phyloP scores from a whole-genome alignment of 1,140 invertebrate species.

The Bombus consobrinus region DNA sequence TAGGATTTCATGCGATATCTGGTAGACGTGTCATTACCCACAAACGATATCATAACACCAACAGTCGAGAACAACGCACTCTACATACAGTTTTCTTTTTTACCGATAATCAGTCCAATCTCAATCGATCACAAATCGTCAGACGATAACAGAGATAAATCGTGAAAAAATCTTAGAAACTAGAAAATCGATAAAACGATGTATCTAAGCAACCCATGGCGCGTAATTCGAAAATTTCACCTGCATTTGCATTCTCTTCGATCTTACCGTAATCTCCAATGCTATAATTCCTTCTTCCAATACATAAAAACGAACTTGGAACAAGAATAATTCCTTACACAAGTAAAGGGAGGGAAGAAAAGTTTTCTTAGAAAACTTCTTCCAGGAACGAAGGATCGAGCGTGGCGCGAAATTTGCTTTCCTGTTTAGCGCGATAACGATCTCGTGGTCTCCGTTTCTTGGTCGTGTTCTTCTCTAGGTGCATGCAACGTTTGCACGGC shows the following conservation, averaged over 20 bases:
- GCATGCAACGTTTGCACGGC: conserved; percentile 6
- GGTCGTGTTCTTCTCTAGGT: not conserved
- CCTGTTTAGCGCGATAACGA: conserved; percentile 58
- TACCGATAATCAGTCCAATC: conserved; percentile 12
- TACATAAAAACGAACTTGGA: not conserved
- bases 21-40: not conserved
- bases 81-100: conserved; percentile 3
- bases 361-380: not conserved
- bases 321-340: too few species aligned
- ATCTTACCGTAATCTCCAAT: not conserved
- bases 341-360: not conserved
- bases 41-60: not conserved
- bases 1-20: too few species aligned
- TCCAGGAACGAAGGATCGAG: conserved; percentile 7
- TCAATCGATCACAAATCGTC: conserved; percentile 2
- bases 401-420: conserved; percentile 55
- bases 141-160: not conserved
- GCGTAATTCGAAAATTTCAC: not conserved
- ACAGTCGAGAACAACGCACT: not conserved
- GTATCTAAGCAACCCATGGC: not conserved
- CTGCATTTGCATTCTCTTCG: too few species aligned
- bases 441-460: conserved; percentile 24
- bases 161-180: not conserved
- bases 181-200: not conserved
- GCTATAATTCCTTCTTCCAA: too few species aligned